Conservation (phyloP, 2,113 vertebrate species). For the Spea multiplicata region DNA sequence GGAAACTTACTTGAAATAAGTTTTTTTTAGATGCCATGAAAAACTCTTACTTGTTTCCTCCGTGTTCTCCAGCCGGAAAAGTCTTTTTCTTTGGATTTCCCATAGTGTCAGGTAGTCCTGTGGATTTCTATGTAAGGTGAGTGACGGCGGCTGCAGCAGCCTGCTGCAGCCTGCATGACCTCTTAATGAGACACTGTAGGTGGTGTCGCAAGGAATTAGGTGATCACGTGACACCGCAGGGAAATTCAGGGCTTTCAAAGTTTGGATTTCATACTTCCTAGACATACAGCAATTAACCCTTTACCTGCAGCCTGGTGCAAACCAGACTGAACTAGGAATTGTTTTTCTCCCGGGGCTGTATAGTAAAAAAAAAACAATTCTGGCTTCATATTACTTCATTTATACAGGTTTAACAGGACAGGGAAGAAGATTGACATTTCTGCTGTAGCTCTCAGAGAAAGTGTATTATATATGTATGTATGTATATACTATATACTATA, state of each 20-base stretch:
- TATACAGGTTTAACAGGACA: neutral
- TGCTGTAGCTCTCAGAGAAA: neutral
- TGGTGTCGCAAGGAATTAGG: slow-evolving; percentile 67
- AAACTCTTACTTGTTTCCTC: slow-evolving; percentile 58
- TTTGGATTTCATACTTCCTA: slow-evolving; percentile 63
- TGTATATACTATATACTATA: too few relatives aligned
- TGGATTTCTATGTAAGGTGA: slow-evolving; percentile 67
- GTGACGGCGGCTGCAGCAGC: slow-evolving; percentile 59
- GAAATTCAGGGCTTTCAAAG: slow-evolving; percentile 63
- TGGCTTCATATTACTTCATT: neutral
- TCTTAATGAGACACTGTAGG: slow-evolving; percentile 61
- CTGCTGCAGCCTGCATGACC: slow-evolving; percentile 63
- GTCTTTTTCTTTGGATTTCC: slow-evolving; percentile 62
- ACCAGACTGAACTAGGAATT: neutral
- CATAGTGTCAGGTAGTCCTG: slow-evolving; percentile 65
- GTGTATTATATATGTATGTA: too few relatives aligned
- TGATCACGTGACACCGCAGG: slow-evolving; percentile 63
- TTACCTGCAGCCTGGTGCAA: slow-evolving; percentile 55
- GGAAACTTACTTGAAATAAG: too few relatives aligned
- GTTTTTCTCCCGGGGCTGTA: neutral
- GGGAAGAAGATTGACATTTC: neutral
- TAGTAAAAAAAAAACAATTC: neutral
- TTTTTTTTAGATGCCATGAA: neutral
- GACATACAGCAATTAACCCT: slow-evolving; percentile 60
- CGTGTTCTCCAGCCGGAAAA: slow-evolving; percentile 47